phyloP scores from a whole-genome alignment of 2,113 vertebrate genomes.

The Triplophysa tibetana region DNA sequence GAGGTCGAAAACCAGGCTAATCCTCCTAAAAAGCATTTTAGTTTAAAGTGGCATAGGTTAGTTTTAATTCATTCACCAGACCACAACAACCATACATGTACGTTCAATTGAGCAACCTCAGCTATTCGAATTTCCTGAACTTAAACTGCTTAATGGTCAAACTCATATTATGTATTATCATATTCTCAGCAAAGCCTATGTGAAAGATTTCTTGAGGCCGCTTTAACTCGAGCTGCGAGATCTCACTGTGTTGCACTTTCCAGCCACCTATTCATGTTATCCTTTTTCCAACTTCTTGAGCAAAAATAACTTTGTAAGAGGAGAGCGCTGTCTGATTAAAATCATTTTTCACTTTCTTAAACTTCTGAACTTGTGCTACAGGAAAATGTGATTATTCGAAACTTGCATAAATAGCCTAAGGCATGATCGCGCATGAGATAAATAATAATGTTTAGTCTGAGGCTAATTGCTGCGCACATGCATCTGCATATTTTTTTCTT shows the following conservation, averaged over 20 bases:
- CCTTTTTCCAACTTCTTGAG: neutral
- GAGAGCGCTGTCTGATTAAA: slow-evolving; percentile 25
- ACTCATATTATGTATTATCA: neutral
- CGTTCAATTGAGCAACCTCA: neutral
- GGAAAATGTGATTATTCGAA: slow-evolving; percentile 28
- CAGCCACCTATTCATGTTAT: neutral
- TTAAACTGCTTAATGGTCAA: neutral
- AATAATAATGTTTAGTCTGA: slow-evolving; percentile 20
- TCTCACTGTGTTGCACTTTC: neutral
- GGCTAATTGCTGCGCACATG: slow-evolving; percentile 4
- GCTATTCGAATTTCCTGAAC: neutral
- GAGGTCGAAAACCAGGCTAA: slow-evolving; percentile 68
- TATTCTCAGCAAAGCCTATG: neutral
- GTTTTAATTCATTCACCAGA: neutral
- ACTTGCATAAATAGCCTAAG: slow-evolving; percentile 28
- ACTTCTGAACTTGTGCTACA: slow-evolving; percentile 7
- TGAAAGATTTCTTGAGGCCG: neutral
- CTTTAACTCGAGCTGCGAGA: neutral
- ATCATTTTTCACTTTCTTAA: slow-evolving; percentile 19
- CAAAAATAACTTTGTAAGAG: neutral
- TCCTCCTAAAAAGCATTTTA: slow-evolving; percentile 46
- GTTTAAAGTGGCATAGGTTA: neutral
- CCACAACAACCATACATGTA: neutral
- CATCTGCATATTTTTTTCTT: slow-evolving; percentile 1
- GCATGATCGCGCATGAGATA: slow-evolving; percentile 40